phyloP scores from a whole-genome alignment of 2,797 vertebrate species.

The Dromococcyx pavoninus region DNA sequence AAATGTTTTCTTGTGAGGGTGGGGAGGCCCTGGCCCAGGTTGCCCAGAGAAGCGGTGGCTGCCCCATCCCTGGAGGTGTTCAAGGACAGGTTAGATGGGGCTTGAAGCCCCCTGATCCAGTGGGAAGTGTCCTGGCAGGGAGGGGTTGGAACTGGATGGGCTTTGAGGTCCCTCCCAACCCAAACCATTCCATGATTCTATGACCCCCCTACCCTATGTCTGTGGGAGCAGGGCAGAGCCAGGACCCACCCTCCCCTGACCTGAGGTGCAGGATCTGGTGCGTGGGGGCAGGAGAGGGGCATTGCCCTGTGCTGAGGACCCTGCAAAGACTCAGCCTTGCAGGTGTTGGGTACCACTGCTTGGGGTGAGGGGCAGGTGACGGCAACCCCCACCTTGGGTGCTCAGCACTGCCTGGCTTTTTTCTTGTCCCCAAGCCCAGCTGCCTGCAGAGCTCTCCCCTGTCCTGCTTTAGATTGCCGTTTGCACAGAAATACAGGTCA shows the following conservation, averaged over 20 bases:
- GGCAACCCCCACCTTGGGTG: background rate
- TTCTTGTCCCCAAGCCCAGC: background rate
- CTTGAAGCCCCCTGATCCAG: too few species aligned
- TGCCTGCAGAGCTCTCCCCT: background rate
- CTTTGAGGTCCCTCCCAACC: too few species aligned
- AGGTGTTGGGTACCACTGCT: background rate
- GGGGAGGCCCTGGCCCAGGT: too few species aligned
- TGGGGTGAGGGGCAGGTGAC: background rate
- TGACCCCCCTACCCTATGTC: rapidly evolving
- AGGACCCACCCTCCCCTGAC: background rate
- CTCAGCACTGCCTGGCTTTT: background rate
- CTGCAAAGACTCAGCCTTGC: background rate
- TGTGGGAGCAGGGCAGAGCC: background rate
- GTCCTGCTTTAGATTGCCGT: background rate
- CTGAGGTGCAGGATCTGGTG: background rate
- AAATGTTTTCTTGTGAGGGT: too few species aligned
- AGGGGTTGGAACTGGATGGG: too few species aligned
- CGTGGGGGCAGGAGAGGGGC: background rate
- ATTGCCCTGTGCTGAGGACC: rapidly evolving
- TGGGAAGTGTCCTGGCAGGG: too few species aligned
- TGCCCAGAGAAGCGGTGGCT: too few species aligned
- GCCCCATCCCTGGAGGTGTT: too few species aligned
- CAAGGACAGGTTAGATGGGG: too few species aligned
- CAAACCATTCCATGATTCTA: too few species aligned
- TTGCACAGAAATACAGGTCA: background rate